Evolutionary conservation across 2,888 invertebrate species (phyloP).

Genomic region (Caenorhabditis imperialis): DNA sequence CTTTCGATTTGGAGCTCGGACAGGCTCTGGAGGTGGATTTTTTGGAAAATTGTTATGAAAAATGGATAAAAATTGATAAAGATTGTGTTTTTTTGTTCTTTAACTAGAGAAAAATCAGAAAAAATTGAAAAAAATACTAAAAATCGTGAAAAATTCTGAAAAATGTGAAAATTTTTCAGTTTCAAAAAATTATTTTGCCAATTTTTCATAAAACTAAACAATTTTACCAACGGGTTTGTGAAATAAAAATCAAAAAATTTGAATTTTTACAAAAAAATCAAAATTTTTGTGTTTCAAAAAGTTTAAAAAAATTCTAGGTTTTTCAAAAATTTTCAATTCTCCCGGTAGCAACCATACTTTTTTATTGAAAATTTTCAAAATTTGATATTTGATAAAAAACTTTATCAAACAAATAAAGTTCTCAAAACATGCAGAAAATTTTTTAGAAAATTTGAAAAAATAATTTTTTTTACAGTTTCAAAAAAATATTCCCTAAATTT

Average conservation of each 20-base stretch:
- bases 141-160: too few relatives aligned
- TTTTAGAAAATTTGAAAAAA: neutral
- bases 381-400: too few relatives aligned
- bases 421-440: too few relatives aligned
- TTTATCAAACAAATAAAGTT: too few relatives aligned
- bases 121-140: too few relatives aligned
- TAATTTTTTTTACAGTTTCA: slow-evolving; percentile 1
- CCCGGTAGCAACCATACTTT: too few relatives aligned
- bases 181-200: too few relatives aligned
- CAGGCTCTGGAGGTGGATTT: slow-evolving; percentile 91
- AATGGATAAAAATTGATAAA: slow-evolving; percentile 5
- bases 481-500: neutral
- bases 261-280: neutral
- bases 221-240: too few relatives aligned
- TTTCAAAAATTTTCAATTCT: neutral
- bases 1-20: slow-evolving; percentile 97
- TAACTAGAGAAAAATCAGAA: neutral
- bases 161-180: too few relatives aligned
- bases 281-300: neutral
- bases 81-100: neutral
- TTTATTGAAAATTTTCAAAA: too few relatives aligned
- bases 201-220: too few relatives aligned
- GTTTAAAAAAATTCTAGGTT: neutral
- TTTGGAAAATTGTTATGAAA: slow-evolving; percentile 7
- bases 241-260: neutral